Percentiles rank a stretch among this genome's conserved stretches.
These are phyloP conservation scores for Lymantria monacha DNA, from an alignment of 2,888 invertebrate species.

Conservation along the genomic window DNA sequence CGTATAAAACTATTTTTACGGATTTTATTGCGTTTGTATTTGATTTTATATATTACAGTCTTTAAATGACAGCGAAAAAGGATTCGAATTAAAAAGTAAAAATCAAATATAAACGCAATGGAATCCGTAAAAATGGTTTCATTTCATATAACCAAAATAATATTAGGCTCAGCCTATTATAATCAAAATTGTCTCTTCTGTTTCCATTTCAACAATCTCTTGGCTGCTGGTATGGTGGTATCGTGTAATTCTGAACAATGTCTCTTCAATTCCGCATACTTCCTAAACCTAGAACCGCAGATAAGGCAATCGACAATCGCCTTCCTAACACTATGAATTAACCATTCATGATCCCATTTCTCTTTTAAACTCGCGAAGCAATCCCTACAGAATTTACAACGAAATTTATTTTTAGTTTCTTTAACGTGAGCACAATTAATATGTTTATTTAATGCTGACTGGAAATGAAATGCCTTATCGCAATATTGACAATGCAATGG, in stretches of 20 bases:
- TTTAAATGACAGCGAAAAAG: too few species aligned
- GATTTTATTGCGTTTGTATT: too few species aligned
- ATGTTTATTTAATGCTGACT: conserved; percentile 72
- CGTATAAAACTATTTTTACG: too few species aligned
- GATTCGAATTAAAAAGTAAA: too few species aligned
- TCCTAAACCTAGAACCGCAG: conserved; percentile 67
- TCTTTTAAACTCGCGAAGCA: conserved; percentile 59
- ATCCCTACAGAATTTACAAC: conserved; percentile 60
- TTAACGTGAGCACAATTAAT: conserved; percentile 57
- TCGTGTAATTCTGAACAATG: conserved; percentile 55
- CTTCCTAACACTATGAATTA: conserved; percentile 66
- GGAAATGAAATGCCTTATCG: conserved; percentile 61
- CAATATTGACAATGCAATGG: conserved; percentile 61
- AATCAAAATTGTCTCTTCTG: conserved; percentile 3
- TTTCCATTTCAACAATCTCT: conserved; percentile 45
- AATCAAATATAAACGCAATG: too few species aligned
- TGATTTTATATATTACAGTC: too few species aligned
- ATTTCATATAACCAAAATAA: too few species aligned
- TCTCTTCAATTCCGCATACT: conserved; percentile 64
- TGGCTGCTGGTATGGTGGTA: conserved; percentile 55
- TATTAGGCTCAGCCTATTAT: too few species aligned
- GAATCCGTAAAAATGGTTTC: too few species aligned
- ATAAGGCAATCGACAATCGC: conserved; percentile 63
- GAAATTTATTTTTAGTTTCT: conserved; percentile 40
- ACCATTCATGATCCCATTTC: conserved; percentile 79